phyloP scores from a whole-genome alignment of 2,113 vertebrate species.

The Abramis brama region DNA sequence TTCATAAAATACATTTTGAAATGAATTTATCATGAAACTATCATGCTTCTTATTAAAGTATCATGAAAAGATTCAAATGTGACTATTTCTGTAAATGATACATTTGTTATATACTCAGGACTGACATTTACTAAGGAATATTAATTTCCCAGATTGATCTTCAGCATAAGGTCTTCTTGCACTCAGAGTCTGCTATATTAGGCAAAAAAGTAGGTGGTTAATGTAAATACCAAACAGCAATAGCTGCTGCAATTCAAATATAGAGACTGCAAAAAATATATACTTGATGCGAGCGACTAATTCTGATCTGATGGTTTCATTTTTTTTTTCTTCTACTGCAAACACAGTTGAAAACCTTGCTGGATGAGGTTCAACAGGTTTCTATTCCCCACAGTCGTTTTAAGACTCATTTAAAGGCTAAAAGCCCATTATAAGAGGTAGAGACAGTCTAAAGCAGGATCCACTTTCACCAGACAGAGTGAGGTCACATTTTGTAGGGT shows the following conservation, averaged over 20 bases:
- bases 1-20: neutral
- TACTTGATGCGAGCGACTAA: neutral
- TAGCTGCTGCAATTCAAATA: neutral
- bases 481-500: neutral
- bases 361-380: neutral
- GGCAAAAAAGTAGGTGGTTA: neutral
- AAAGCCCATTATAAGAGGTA: neutral
- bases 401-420: neutral
- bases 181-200: neutral
- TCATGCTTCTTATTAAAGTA: neutral
- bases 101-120: neutral
- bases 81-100: neutral
- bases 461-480: neutral
- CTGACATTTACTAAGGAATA: constrained; percentile 22
- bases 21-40: neutral
- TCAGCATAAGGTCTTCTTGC: constrained; percentile 3
- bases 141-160: constrained; percentile 14
- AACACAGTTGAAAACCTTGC: neutral
- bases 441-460: neutral
- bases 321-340: neutral
- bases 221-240: neutral
- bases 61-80: neutral
- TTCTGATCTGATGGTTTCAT: neutral
- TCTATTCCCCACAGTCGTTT: neutral
- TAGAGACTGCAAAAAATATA: neutral